These are phyloP conservation scores for Cryptus viduatorius DNA, from an alignment of 2,888 invertebrate genomes.

Conservation along the genomic window DNA sequence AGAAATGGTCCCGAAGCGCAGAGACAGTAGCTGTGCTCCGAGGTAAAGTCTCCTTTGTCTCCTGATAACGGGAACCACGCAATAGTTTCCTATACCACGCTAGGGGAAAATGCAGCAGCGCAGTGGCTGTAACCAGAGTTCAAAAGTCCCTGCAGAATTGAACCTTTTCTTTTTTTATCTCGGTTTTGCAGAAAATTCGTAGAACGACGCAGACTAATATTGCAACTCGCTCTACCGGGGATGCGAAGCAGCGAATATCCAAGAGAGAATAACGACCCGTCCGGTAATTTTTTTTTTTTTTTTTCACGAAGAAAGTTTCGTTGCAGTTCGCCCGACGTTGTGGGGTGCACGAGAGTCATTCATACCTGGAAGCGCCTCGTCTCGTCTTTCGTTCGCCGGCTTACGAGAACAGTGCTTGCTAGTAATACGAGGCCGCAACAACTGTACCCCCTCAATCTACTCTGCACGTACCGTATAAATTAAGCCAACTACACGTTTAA, in stretches of 20 bases:
- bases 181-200: conserved; percentile 11
- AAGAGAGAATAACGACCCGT: conserved; percentile 67
- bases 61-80: conserved; percentile 23
- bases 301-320: conserved; percentile 71
- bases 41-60: conserved; percentile 24
- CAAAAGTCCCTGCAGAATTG: conserved; percentile 12
- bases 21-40: neutral
- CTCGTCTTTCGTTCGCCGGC: conserved; percentile 33
- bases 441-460: conserved; percentile 24
- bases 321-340: conserved; percentile 39
- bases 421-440: conserved; percentile 40
- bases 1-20: conserved; percentile 15
- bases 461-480: conserved; percentile 57
- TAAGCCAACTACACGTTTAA: conserved; percentile 74
- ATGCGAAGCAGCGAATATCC: conserved; percentile 20
- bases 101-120: neutral
- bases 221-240: neutral
- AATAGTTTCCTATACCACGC: neutral
- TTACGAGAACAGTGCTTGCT: conserved; percentile 21
- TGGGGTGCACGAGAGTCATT: conserved; percentile 59
- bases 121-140: neutral
- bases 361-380: conserved; percentile 64
- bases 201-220: conserved; percentile 13
- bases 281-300: conserved; percentile 3
- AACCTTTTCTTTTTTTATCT: conserved; percentile 24